phyloP scores from a whole-genome alignment of 2,797 vertebrate genomes.

The Protosalanx chinensis region DNA sequence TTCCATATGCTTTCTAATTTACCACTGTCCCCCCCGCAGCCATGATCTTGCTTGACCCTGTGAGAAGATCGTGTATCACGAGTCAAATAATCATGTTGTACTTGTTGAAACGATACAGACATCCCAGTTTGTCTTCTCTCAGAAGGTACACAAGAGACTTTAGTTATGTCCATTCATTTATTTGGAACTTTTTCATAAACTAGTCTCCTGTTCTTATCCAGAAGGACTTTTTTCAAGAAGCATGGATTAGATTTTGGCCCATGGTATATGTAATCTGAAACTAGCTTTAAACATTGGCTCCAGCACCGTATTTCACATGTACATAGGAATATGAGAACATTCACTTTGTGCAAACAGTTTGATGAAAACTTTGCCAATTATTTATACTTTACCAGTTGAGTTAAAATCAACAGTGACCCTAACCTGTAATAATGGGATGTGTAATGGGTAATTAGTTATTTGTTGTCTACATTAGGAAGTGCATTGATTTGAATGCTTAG shows the following conservation, averaged over 20 bases:
- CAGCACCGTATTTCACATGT: too few relatives aligned
- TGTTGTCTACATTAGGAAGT: too few relatives aligned
- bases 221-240: not conserved
- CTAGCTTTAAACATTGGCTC: too few relatives aligned
- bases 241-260: not conserved
- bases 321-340: too few relatives aligned
- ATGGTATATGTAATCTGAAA: too few relatives aligned
- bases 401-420: too few relatives aligned
- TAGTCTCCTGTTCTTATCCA: not conserved
- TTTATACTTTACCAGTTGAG: too few relatives aligned
- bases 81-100: constrained; percentile 6
- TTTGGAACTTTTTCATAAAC: not conserved
- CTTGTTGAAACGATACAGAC: not conserved
- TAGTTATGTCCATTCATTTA: not conserved
- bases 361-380: too few relatives aligned
- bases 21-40: not conserved
- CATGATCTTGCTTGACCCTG: not conserved
- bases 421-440: too few relatives aligned
- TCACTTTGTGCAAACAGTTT: too few relatives aligned
- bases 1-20: not conserved
- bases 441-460: too few relatives aligned
- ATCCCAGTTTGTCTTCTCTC: not conserved
- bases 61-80: constrained; percentile 1
- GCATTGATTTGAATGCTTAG: too few relatives aligned
- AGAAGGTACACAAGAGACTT: not conserved